Evolutionary conservation across 2,797 vertebrate species (phyloP).

Genomic region (Yasuhikotakia modesta): DNA sequence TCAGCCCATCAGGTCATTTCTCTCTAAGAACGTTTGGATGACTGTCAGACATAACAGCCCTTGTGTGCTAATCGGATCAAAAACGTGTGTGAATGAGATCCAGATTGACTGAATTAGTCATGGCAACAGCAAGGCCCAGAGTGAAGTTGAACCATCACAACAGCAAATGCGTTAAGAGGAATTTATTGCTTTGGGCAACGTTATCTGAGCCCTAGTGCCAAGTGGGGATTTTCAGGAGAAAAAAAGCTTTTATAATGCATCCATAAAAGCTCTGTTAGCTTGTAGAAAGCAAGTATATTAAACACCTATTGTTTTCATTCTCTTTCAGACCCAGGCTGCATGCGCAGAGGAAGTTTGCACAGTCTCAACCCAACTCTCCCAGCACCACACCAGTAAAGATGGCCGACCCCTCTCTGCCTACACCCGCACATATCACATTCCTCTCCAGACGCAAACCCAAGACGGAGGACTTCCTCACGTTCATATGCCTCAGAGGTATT

Average conservation of each 20-base stretch:
- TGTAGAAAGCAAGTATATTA: slow-evolving; percentile 10
- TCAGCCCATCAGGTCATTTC: background rate
- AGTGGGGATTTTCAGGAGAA: slow-evolving; percentile 41
- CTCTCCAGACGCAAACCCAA: slow-evolving; percentile 98
- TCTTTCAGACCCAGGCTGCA: slow-evolving; percentile 91
- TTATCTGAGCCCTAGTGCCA: slow-evolving; percentile 41
- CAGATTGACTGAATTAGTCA: slow-evolving; percentile 49
- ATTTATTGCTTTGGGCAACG: slow-evolving; percentile 46
- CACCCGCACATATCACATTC: slow-evolving; percentile 91
- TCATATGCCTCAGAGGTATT: slow-evolving; percentile 98
- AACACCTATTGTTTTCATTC: slow-evolving; percentile 52
- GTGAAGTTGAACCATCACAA: slow-evolving; percentile 34
- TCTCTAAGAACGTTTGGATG: slow-evolving; percentile 16
- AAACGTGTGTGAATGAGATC: slow-evolving; percentile 26
- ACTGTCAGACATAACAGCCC: slow-evolving; percentile 30
- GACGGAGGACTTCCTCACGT: slow-evolving; percentile 99
- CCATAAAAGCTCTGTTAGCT: slow-evolving; percentile 26
- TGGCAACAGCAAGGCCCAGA: slow-evolving; percentile 13
- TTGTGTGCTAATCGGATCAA: slow-evolving; percentile 19
- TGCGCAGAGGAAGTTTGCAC: slow-evolving; percentile 99
- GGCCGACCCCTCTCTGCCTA: slow-evolving; percentile 84
- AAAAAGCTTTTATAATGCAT: slow-evolving; percentile 43
- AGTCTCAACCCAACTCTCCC: slow-evolving; percentile 98
- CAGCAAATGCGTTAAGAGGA: slow-evolving; percentile 40
- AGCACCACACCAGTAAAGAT: slow-evolving; percentile 98